Base-by-base conservation (phyloP, 2,113 vertebrate genomes). In the Alosa alosa region DNA sequence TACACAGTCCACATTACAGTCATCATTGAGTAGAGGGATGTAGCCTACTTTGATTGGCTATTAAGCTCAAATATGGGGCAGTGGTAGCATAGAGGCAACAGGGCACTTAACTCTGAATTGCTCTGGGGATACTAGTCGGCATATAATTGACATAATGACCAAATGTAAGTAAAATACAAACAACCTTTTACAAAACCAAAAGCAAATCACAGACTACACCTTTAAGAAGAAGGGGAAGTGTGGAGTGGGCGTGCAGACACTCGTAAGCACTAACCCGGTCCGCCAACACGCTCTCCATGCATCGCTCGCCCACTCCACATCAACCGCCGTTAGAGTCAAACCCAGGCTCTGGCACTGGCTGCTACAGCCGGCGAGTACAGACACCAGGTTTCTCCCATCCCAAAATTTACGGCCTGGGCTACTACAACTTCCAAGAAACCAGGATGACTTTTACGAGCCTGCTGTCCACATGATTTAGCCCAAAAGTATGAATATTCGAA, bases 381-480 rank as follows among this genome's bases (percentile, higher is more conserved):
- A 84, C 83, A 84, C 22, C 64, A 50, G 83, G 72, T 47, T 75
- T 85, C 84, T 85, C 84, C 84, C 84, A 50, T 78, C 68, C 46
- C 68, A 85, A 17, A 46, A 87, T 47, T 13, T 46, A 57, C 85
- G 60, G 90, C 64, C 83, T 86, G 75, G 82, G 31, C 88, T 81
- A 68, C 84, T 39, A 75, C 64, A 47, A 60, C 31, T 85, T 81
- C 83, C 83, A 83, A 81, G 81, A 86, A 82, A 41, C 60, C 84
- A 83, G 81, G 72, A 83, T 36, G 46, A 18, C 15, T 85, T 85
- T 85, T 85, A 81, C 20, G 72, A 49, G 25, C 17, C 49, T 25
- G 81, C 85, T 86, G 81, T 86, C 81, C 68, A 47, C 25, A 85
- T 85, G 78, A 85, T 85, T 82, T 85, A 85, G 75, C 31, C 84